Percentiles rank a stretch among this genome's conserved stretches.
Evolutionary conservation across 2,888 invertebrate species (phyloP).

Genomic region (Caenorhabditis doughertyi): DNA sequence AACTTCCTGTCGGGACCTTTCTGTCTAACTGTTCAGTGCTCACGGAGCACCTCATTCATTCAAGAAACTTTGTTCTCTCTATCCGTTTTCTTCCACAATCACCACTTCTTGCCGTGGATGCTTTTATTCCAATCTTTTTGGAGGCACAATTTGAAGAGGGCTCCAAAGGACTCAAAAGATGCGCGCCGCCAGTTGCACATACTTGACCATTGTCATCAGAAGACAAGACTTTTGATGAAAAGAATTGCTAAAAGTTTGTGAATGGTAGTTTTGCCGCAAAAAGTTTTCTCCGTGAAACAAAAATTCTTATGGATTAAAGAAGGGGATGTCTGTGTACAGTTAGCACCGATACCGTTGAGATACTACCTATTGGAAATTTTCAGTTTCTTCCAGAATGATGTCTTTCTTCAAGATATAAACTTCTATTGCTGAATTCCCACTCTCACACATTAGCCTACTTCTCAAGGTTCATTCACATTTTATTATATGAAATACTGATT

Average conservation of each 20-base stretch:
- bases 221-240: conserved; percentile 41
- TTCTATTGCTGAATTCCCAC: too few species aligned
- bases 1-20: conserved; percentile 28
- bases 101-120: conserved; percentile 26
- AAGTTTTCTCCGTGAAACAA: background rate
- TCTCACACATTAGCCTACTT: too few species aligned
- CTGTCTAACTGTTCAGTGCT: conserved; percentile 19
- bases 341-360: too few species aligned
- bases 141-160: conserved; percentile 41
- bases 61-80: conserved; percentile 16
- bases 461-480: too few species aligned
- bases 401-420: too few species aligned
- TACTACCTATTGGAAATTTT: too few species aligned
- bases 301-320: background rate
- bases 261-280: conserved; percentile 42
- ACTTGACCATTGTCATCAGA: conserved; percentile 44
- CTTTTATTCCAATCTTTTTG: conserved; percentile 28
- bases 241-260: conserved; percentile 7
- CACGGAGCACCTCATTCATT: conserved; percentile 19
- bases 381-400: too few species aligned
- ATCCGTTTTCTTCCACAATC: conserved; percentile 18
- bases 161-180: conserved; percentile 39
- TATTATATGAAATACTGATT: too few species aligned
- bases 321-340: too few species aligned
- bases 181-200: conserved; percentile 22